Evolutionary conservation across 23 tunicate genomes (phyloP), one percentile per base, ranked within the genome.

Genomic region (Ascidia mentula): DNA sequence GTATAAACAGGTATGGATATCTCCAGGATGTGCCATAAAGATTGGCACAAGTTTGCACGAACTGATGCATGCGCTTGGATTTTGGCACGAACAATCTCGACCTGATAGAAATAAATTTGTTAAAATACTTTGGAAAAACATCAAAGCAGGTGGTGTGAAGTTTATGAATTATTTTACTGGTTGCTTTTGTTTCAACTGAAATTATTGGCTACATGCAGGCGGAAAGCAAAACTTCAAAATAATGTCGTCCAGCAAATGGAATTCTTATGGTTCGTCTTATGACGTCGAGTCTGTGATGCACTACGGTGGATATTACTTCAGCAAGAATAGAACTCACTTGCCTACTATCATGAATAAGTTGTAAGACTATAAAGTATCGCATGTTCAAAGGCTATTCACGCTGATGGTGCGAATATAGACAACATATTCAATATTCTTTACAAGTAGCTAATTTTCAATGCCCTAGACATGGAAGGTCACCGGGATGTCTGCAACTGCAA

Each of bases 1-100:
- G n/a, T n/a, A n/a, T n/a, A n/a, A n/a, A n/a, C 69, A 86, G 90
- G 40, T 86, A 32, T 79, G 35, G 42, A 37, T 86, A 20, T 80
- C 85, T 0, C 34, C 18, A 1, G 77, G 77, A 0, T 86, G 90
- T 79, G 90, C 79, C 71, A 79, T 8, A 6, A 46, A 32, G 59
- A 33, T 22, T 37, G 91, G 91, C 40, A 87, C 84, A 22, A 79
- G 81, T 26, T 65, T 81, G 32, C 91, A 87, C 71, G 91, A 87
- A 38, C 59, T 87, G 40, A 87, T 87, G 91, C 91, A 87, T 40
- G 91, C 91, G 0, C 78, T 87, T 17, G 91, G 91, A 13, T 87
- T 87, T 37, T 87, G 84, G 82, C 91, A 87, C 40, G 91, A 87
- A 76, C 91, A 87, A 60, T 75, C 86, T 8, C 37, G 91, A 59